These are phyloP conservation scores for Ceryle rudis DNA, from an alignment of 2,797 vertebrate species.

Conservation along the genomic window DNA sequence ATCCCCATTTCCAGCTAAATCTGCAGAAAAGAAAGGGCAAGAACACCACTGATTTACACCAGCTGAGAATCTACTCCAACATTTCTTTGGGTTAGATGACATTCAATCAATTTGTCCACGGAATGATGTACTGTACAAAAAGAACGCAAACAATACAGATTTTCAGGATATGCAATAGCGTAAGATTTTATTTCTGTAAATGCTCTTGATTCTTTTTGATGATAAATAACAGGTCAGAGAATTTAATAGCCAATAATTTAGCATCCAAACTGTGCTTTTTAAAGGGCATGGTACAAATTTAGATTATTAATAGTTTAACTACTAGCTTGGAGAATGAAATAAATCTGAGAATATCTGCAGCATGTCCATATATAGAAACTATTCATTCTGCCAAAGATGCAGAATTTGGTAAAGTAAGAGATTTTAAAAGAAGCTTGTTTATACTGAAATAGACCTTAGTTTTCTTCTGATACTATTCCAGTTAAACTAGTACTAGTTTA, in stretches of 20 bases:
- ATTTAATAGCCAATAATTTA: background rate
- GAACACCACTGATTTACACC: constrained; percentile 29
- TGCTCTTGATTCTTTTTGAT: background rate
- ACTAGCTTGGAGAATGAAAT: background rate
- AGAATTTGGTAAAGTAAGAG: background rate
- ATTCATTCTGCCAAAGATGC: background rate
- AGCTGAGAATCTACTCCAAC: background rate
- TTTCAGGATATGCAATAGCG: background rate
- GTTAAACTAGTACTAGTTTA: background rate
- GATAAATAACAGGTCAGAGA: background rate
- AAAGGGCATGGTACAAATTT: background rate
- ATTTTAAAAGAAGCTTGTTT: background rate
- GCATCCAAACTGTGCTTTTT: background rate
- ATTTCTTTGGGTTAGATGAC: background rate
- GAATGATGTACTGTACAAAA: background rate
- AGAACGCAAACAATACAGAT: constrained; percentile 5
- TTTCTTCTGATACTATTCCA: background rate
- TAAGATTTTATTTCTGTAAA: background rate
- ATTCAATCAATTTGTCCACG: constrained; percentile 1
- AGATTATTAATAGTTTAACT: background rate
- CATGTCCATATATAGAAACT: background rate
- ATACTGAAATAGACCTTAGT: background rate
- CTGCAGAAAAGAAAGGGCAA: constrained; percentile 39
- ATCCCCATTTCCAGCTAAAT: constrained; percentile 12
- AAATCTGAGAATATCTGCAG: constrained; percentile 1